Base-by-base conservation (phyloP, 1,140 invertebrate species). In the Zaprionus ghesquierei region DNA sequence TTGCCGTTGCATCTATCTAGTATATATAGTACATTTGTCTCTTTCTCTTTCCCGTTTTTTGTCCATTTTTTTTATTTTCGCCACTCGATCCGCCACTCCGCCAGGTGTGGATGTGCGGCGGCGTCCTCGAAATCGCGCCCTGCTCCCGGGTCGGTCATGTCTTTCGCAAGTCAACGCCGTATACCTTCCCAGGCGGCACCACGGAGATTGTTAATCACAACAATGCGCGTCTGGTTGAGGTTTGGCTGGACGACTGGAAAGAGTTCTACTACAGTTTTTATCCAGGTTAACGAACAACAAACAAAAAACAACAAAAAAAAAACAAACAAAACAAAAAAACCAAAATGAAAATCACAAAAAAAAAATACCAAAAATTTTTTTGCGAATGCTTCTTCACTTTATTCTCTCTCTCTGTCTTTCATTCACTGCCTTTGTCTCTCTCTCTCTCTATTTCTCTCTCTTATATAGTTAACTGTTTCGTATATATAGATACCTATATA, bases 191-290 rank as follows among this genome's bases (percentile, higher is more conserved):
- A 66, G 98, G 98, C 85, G 99, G 99, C 81, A 99, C 98, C 80
- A 97, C 97, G 92, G 96, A 97, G 92, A 98, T 99, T 93, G 97
- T 99, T 93, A 98, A 99, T 95, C 98, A 98, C 94, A 99, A 99
- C 94, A 98, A 98, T 94, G 98, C 97, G 79, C 95, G 98, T 81
- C 95, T 99, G 87, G 98, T 97, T 72, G 97, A 98, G 93, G 98
- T 99, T 81, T 99, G 98, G 98, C 95, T 99, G 93, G 98, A 99
- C 94, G 96, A 98, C 91, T 99, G 97, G 97, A 98, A 97, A 94
- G 95, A 98, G 93, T 99, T 99, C 95, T 99, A 98, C 95, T 98
- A 98, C 95, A 97, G 97, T 93, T 98, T 98, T 94, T 98, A 98
- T 94, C 97, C 98, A 97, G 96, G 96, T 97, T 93, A 90, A 82